Percentiles rank a stretch among this genome's conserved stretches.
Conservation (phyloP, 2,888 invertebrate species). For the Stictocephala bisonia region DNA sequence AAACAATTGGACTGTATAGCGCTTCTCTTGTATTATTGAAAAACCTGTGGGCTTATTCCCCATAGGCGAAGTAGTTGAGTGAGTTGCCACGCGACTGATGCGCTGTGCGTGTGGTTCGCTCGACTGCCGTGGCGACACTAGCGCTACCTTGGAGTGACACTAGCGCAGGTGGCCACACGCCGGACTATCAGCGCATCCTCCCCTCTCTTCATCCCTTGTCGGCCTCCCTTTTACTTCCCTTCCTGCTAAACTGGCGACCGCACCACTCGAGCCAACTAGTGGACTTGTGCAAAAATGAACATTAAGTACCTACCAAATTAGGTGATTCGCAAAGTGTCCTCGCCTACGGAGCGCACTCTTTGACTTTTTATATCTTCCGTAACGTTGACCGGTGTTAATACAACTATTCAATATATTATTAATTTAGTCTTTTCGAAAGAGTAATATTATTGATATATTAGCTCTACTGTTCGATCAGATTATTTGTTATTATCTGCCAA, state of each 20-base stretch:
- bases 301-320: slow-evolving; percentile 30
- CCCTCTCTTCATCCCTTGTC: slow-evolving; percentile 3
- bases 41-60: slow-evolving; percentile 45
- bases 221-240: slow-evolving; percentile 38
- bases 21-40: slow-evolving; percentile 49
- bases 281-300: slow-evolving; percentile 30
- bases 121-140: slow-evolving; percentile 27
- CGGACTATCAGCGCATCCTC: neutral
- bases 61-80: slow-evolving; percentile 9
- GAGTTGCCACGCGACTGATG: slow-evolving; percentile 27
- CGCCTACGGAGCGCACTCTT: too few species aligned
- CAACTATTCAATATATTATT: too few species aligned
- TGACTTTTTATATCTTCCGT: too few species aligned
- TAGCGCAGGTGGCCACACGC: neutral
- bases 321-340: neutral
- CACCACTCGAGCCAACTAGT: slow-evolving; percentile 34
- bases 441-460: too few species aligned
- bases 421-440: too few species aligned
- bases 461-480: too few species aligned
- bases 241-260: neutral
- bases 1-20: slow-evolving; percentile 45
- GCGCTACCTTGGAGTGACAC: slow-evolving; percentile 24
- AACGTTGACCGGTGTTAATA: too few species aligned
- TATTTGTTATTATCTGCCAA: too few species aligned
- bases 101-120: slow-evolving; percentile 6